Evolutionary conservation across 2,797 vertebrate species (phyloP), one percentile per base, ranked within the genome.

Genomic region (Aldrovandia affinis): DNA sequence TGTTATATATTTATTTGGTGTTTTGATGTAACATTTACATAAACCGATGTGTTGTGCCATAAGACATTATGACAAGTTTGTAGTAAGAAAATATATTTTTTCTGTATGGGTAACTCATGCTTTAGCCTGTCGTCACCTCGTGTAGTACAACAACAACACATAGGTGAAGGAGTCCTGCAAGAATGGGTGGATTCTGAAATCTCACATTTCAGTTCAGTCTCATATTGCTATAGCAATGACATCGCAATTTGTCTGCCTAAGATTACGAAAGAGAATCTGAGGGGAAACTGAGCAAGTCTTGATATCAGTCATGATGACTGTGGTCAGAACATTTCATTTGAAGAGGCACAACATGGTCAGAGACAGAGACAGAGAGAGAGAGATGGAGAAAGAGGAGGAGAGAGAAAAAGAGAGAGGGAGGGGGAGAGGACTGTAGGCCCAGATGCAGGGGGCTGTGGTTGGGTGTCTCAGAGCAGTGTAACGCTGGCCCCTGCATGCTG

Each of bases 401-500:
- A 20, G 4, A 83, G 22, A 30, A 25, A 2, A 44, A 47, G n/a
- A 59, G 70, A 65, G 44, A 81, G 15, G 57, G 30, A 61, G 8
- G 54, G 28, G 33, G 7, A 28, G 44, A 12, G 22, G n/a, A 25
- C 50, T 65, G n/a, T 79, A 87, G 86, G 87, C 86, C 86, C 88
- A 90, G 91, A 92, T 89, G 91, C 89, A 90, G 80, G 85, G 77
- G 63, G 63, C 52, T 30, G 52, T 15, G 89, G 59, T 86, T 86
- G 87, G 86, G 87, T 86, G 70, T 77, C 83, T 84, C 84, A 91
- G 93, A 92, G 91, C 93, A 91, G 92, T 93, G 92, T 88, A 90
- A 92, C 89, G 90, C 95, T 96, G 95, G 95, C 93, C 93, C 86
- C 88, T 88, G 90, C 89, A 93, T 88, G 86, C 91, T 95, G 94